phyloP scores from a whole-genome alignment of 2,113 vertebrate genomes.

The Mystacornis crossleyi region DNA sequence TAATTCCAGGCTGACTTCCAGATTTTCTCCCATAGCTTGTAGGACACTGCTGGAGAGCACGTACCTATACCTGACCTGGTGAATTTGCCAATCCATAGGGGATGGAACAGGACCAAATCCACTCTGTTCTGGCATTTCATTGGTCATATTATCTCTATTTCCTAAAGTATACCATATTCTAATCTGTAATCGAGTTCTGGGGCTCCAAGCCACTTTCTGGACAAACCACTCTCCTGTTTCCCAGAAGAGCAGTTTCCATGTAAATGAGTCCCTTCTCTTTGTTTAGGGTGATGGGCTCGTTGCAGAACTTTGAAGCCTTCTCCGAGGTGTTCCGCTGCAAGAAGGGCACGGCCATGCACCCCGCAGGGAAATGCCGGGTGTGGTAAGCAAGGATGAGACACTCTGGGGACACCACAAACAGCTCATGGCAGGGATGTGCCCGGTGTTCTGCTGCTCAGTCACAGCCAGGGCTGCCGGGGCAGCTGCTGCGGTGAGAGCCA shows the following conservation, averaged over 20 bases:
- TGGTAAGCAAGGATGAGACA: slow-evolving; percentile 77
- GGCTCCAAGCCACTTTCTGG: not conserved
- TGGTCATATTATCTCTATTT: accelerated
- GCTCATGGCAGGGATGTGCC: not conserved
- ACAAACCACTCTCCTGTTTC: not conserved
- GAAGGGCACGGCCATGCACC: slow-evolving; percentile 86
- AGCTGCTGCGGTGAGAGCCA: not conserved
- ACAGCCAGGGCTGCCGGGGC: not conserved
- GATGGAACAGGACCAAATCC: not conserved
- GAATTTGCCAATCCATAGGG: accelerated
- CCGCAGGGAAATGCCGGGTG: slow-evolving; percentile 85
- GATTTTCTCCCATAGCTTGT: not conserved
- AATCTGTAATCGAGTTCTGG: not conserved
- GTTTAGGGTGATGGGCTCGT: slow-evolving; percentile 89
- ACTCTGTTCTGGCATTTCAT: not conserved
- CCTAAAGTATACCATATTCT: not conserved
- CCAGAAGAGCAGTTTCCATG: not conserved
- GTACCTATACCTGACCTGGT: not conserved
- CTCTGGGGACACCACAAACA: not conserved
- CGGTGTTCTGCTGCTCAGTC: not conserved
- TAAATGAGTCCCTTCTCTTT: not conserved
- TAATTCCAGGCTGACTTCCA: too few relatives aligned
- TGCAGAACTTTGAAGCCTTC: slow-evolving; percentile 95
- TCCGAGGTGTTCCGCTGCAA: slow-evolving; percentile 89
- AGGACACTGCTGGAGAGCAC: not conserved